Evolutionary conservation across 2,888 invertebrate species (phyloP).

Genomic region (Cataglyphis livida): DNA sequence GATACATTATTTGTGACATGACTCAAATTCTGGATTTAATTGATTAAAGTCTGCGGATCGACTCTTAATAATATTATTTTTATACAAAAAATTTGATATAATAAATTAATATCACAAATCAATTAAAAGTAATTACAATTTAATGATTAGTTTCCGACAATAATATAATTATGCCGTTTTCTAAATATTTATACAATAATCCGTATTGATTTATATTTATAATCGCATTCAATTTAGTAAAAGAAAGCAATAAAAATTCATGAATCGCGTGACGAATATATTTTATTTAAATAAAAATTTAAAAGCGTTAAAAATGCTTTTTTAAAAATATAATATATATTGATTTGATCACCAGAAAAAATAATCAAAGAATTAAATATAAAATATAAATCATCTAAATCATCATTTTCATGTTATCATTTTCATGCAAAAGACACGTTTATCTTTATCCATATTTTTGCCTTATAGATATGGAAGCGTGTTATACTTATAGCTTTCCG

Average conservation of each 20-base stretch:
- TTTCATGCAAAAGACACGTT: background rate
- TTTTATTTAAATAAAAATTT: background rate
- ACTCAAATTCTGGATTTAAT: background rate
- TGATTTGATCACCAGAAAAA: background rate
- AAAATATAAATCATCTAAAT: background rate
- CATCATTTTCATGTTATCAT: background rate
- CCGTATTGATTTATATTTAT: background rate
- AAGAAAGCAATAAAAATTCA: background rate
- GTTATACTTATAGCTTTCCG: background rate
- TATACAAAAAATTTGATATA: background rate
- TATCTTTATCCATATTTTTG: background rate
- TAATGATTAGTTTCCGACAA: background rate
- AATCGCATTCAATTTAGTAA: background rate
- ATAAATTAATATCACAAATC: conserved; percentile 7
- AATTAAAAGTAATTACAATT: background rate
- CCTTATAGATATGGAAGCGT: background rate
- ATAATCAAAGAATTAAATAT: background rate
- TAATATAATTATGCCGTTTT: conserved; percentile 6
- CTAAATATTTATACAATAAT: conserved; percentile 1
- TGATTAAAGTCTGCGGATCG: too few relatives aligned
- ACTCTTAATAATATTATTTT: too few relatives aligned
- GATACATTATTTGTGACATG: background rate
- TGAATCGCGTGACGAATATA: background rate
- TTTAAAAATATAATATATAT: background rate
- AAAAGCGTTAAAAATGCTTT: background rate